phyloP scores from a whole-genome alignment of 2,113 vertebrate genomes.

The Phycodurus eques region DNA sequence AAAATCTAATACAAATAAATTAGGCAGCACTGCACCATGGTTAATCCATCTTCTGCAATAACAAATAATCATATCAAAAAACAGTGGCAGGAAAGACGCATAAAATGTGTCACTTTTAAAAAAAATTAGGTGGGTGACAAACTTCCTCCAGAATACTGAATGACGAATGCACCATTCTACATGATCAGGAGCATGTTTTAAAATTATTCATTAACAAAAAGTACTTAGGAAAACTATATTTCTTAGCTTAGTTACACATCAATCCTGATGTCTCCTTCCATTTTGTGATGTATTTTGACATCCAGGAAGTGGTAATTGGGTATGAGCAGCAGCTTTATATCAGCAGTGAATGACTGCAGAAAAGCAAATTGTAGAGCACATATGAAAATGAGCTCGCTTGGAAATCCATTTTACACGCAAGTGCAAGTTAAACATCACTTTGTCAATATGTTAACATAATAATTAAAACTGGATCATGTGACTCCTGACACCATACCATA shows the following conservation, averaged over 20 bases:
- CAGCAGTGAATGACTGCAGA: not conserved
- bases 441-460: not conserved
- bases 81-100: not conserved
- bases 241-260: not conserved
- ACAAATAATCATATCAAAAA: not conserved
- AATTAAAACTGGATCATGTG: not conserved
- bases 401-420: too few relatives aligned
- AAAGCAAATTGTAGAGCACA: not conserved
- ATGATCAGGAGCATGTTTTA: not conserved
- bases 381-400: too few relatives aligned
- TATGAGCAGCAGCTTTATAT: not conserved
- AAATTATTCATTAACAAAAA: not conserved
- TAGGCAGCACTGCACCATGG: not conserved
- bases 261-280: not conserved
- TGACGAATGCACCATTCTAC: not conserved
- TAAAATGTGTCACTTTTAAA: not conserved
- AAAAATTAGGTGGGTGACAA: not conserved
- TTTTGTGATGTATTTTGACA: not conserved
- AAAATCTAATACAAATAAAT: not conserved
- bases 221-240: not conserved
- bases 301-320: not conserved
- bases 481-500: not conserved
- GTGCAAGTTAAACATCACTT: not conserved
- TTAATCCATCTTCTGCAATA: not conserved
- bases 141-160: not conserved